Percentiles rank a stretch among this genome's conserved stretches.
phyloP scores from a whole-genome alignment of 2,888 invertebrate genomes.

The Timandra comae region DNA sequence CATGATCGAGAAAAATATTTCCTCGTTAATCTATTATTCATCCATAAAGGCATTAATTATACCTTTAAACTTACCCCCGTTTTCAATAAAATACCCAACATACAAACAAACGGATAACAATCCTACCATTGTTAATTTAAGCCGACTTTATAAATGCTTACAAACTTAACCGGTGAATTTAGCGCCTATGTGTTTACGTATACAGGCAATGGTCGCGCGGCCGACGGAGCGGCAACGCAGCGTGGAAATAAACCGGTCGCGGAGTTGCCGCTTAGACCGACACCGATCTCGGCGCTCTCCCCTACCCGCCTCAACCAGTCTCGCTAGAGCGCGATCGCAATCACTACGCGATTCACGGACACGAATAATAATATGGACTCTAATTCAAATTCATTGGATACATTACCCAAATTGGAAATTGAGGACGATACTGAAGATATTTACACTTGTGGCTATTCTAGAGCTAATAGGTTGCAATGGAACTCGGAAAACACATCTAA shows the following conservation, averaged over 20 bases:
- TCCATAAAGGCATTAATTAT: no score
- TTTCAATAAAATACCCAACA: no score
- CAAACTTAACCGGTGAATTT: neutral
- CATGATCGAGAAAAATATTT: no score
- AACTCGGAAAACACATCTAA: conserved; percentile 52
- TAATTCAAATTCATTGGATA: conserved; percentile 49
- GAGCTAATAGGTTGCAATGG: conserved; percentile 44
- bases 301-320: conserved; percentile 53
- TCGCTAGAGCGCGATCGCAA: conserved; percentile 60
- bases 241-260: conserved; percentile 30
- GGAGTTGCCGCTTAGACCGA: conserved; percentile 56
- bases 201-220: no score
- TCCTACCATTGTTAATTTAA: neutral
- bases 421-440: conserved; percentile 30
- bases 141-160: neutral
- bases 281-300: conserved; percentile 58
- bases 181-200: no score
- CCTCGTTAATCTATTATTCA: no score
- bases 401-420: conserved; percentile 51
- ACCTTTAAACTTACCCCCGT: no score
- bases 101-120: no score
- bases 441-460: conserved; percentile 19
- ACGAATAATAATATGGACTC: conserved; percentile 55
- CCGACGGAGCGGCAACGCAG: conserved; percentile 20
- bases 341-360: conserved; percentile 24